Conservation (phyloP, 1,140 invertebrate genomes). For the Nixonia krombeini region DNA sequence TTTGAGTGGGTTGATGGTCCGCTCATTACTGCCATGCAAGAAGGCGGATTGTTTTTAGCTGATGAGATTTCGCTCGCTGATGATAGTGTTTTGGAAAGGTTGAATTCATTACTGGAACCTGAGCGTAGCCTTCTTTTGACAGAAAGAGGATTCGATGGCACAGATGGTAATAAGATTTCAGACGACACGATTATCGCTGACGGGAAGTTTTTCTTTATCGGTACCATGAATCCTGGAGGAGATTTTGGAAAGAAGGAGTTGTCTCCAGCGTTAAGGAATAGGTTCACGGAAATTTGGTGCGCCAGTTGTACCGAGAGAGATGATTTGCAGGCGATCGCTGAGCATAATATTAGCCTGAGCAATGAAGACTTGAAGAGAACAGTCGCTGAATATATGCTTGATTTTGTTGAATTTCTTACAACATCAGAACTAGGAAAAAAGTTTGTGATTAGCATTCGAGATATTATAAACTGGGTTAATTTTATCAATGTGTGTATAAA, state of each 20-base stretch:
- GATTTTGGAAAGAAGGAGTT: slow-evolving; percentile 99
- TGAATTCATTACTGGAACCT: slow-evolving; percentile 97
- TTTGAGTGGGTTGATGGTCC: slow-evolving; percentile 99
- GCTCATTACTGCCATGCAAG: slow-evolving; percentile 90
- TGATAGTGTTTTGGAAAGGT: slow-evolving; percentile 96
- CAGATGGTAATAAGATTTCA: slow-evolving; percentile 61
- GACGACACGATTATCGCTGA: slow-evolving; percentile 80
- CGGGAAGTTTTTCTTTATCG: slow-evolving; percentile 90
- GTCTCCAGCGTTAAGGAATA: slow-evolving; percentile 96
- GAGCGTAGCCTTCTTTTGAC: slow-evolving; percentile 92
- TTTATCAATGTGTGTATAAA: slow-evolving; percentile 89
- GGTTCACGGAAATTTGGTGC: slow-evolving; percentile 99
- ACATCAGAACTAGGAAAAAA: slow-evolving; percentile 82
- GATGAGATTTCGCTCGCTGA: slow-evolving; percentile 99
- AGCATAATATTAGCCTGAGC: slow-evolving; percentile 80
- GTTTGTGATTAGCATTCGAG: slow-evolving; percentile 91
- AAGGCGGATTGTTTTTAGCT: slow-evolving; percentile 91
- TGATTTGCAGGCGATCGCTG: slow-evolving; percentile 84
- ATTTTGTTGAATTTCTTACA: slow-evolving; percentile 87
- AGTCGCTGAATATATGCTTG: slow-evolving; percentile 80
- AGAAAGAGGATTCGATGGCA: slow-evolving; percentile 81
- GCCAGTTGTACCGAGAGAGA: slow-evolving; percentile 77
- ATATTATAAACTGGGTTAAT: slow-evolving; percentile 92
- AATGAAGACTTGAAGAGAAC: slow-evolving; percentile 72
- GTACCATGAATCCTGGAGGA: slow-evolving; percentile 99